A percentile compares a stretch with the other conserved stretches of the same genome.
Conservation (phyloP, 2,113 vertebrate genomes). For the Brevimyrus niger region DNA sequence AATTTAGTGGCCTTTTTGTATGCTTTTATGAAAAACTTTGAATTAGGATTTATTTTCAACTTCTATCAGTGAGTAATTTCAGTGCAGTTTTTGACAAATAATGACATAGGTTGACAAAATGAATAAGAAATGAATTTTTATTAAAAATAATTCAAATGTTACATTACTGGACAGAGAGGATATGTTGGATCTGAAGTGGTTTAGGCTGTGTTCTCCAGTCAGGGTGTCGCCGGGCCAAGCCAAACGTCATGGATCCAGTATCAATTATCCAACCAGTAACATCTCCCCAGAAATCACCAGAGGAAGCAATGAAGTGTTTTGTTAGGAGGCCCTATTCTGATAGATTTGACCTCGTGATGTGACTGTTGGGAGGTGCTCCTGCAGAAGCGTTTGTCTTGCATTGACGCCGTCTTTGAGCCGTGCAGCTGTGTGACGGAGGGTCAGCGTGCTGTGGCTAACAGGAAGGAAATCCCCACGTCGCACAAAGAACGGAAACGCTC, state of each 20-base stretch:
- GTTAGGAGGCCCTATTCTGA: neutral
- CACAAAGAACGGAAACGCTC: conserved; percentile 20
- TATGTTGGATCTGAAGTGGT: neutral
- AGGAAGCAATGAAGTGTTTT: neutral
- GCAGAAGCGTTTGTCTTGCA: neutral
- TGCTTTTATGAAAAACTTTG: neutral
- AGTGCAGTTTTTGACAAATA: neutral
- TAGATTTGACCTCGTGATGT: neutral
- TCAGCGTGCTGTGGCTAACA: neutral
- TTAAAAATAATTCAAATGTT: neutral
- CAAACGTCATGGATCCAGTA: neutral
- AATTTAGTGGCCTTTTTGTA: neutral
- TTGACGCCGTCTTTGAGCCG: neutral
- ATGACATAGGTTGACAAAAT: neutral
- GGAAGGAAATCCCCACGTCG: conserved; percentile 3
- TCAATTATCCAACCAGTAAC: neutral
- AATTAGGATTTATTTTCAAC: neutral
- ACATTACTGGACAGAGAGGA: neutral
- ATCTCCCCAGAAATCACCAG: neutral
- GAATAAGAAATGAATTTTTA: neutral
- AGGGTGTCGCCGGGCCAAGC: neutral
- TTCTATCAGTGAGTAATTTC: neutral
- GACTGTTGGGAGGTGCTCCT: neutral
- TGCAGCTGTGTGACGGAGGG: neutral
- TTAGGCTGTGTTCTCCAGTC: neutral